Evolutionary conservation across 2,888 invertebrate genomes (phyloP).

Genomic region (Drosophila tripunctata): DNA sequence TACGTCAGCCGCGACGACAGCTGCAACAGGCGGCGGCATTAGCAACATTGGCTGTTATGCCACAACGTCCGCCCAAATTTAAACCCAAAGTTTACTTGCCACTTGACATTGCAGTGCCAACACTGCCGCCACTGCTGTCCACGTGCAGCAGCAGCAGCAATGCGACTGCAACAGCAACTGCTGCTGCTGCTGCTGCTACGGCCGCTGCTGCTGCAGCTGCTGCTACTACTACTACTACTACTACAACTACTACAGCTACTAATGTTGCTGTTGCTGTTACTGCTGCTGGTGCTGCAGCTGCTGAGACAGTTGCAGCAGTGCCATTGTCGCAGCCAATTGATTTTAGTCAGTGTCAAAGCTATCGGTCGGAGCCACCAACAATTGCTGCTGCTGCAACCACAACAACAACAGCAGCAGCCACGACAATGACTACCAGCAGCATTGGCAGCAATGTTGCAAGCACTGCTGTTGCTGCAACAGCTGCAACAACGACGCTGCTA

Average conservation of each 20-base stretch:
- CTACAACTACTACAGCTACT: constrained; percentile 9
- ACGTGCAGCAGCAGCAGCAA: no score
- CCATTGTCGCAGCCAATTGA: constrained; percentile 59
- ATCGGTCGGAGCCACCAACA: constrained; percentile 22
- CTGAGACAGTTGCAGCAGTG: constrained; percentile 20
- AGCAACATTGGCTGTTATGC: constrained; percentile 1
- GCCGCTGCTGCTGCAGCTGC: constrained; percentile 1
- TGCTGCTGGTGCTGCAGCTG: constrained; percentile 2
- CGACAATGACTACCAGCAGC: no score
- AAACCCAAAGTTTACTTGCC: constrained; percentile 62
- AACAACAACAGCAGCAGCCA: no score
- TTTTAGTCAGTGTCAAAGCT: constrained; percentile 51
- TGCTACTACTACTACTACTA: constrained; percentile 13
- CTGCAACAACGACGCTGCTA: constrained; percentile 62
- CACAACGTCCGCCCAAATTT: constrained; percentile 41
- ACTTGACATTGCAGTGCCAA: constrained; percentile 61
- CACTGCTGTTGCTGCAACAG: constrained; percentile 6
- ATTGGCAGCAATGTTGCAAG: no score
- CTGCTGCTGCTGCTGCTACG: constrained; percentile 7
- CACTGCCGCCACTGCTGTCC: constrained; percentile 41
- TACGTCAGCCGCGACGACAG: constrained; percentile 46
- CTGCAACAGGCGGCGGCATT: constrained; percentile 14
- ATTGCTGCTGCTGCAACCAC: constrained; percentile 6
- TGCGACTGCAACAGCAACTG: constrained; percentile 1
- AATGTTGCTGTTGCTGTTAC: constrained; percentile 12